These are phyloP conservation scores for Sceliomorpha sp. DNA, from an alignment of 2,888 invertebrate species.

Conservation along the genomic window DNA sequence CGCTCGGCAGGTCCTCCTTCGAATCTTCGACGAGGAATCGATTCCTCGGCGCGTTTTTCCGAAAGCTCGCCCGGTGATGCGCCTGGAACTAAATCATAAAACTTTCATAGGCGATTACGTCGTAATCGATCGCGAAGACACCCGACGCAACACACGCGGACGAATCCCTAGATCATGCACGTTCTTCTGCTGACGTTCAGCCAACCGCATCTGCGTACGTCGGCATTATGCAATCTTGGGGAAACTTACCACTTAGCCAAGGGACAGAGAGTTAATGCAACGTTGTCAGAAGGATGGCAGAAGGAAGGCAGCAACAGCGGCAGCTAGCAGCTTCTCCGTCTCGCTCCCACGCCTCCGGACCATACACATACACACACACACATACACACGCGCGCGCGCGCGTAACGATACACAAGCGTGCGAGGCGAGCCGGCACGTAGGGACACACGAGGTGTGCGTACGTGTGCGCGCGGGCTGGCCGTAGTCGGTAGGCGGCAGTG, in stretches of 20 bases:
- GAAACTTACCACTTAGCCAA: slow-evolving; percentile 77
- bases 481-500: not conserved
- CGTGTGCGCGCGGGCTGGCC: slow-evolving; percentile 22
- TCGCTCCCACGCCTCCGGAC: too few species aligned
- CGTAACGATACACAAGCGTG: slow-evolving; percentile 36
- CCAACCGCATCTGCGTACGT: slow-evolving; percentile 63
- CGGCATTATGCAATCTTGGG: slow-evolving; percentile 76
- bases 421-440: not conserved
- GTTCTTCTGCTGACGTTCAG: slow-evolving; percentile 48
- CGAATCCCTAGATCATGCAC: slow-evolving; percentile 42
- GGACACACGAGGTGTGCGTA: not conserved
- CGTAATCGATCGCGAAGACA: slow-evolving; percentile 43
- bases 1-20: too few species aligned
- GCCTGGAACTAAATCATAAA: not conserved
- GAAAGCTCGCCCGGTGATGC: too few species aligned
- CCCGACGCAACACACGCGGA: slow-evolving; percentile 16
- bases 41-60: too few species aligned
- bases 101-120: slow-evolving; percentile 4
- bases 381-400: too few species aligned
- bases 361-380: slow-evolving; percentile 36
- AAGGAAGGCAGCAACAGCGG: too few species aligned
- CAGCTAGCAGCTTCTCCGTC: too few species aligned
- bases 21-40: too few species aligned
- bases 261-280: slow-evolving; percentile 75
- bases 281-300: slow-evolving; percentile 61